These are phyloP conservation scores for Cheilosia vernalis DNA, from an alignment of 2,888 invertebrate genomes.

Conservation along the genomic window DNA sequence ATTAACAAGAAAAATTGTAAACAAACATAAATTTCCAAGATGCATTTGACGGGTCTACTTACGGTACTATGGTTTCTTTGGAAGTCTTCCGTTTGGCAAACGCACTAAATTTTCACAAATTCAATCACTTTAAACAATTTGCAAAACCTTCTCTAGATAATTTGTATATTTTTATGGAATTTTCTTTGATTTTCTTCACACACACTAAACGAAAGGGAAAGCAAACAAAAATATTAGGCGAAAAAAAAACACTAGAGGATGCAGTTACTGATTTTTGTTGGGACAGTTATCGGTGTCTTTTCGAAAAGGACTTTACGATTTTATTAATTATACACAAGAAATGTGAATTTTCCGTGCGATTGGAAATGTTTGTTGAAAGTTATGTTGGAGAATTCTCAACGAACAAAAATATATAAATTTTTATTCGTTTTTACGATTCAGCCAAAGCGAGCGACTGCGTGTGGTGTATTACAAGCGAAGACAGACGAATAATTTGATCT, in stretches of 20 bases:
- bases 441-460: constrained; percentile 47
- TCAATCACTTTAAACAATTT: constrained; percentile 6
- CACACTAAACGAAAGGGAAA: constrained; percentile 2
- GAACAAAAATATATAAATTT: constrained; percentile 3
- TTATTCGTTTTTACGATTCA: constrained; percentile 22
- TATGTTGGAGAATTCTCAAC: neutral
- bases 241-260: constrained; percentile 10
- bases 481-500: constrained; percentile 23
- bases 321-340: neutral
- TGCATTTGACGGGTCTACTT: constrained; percentile 33
- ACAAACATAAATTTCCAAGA: constrained; percentile 30
- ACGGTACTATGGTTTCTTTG: constrained; percentile 10
- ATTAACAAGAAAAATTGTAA: constrained; percentile 30
- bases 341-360: neutral
- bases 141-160: neutral
- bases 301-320: neutral
- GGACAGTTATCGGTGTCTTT: constrained; percentile 3
- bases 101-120: constrained; percentile 15
- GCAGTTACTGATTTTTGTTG: constrained; percentile 4
- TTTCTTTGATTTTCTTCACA: constrained; percentile 1
- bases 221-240: constrained; percentile 22
- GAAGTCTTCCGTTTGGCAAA: neutral
- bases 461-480: constrained; percentile 36
- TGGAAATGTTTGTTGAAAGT: neutral
- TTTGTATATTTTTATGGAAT: constrained; percentile 5